A percentile compares a stretch with the other conserved stretches of the same genome.
Conservation (phyloP, 2,113 vertebrate species). For the Charina bottae region DNA sequence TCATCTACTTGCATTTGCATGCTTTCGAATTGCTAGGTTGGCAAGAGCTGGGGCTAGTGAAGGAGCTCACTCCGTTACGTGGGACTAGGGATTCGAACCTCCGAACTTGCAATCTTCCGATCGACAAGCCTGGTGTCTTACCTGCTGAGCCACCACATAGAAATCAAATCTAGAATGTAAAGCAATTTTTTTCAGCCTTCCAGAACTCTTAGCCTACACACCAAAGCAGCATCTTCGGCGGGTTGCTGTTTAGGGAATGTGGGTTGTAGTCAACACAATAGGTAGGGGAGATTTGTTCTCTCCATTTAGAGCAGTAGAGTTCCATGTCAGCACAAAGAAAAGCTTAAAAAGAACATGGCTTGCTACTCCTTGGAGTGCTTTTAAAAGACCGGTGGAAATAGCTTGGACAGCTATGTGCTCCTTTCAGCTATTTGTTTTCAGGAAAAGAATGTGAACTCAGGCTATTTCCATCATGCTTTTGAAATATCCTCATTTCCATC, state of each 20-base stretch:
- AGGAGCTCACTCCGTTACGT: no score
- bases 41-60: no score
- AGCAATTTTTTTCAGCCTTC: not conserved
- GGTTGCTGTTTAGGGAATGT: not conserved
- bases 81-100: no score
- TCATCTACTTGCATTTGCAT: no score
- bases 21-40: no score
- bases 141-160: no score
- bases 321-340: not conserved
- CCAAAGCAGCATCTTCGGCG: not conserved
- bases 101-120: no score
- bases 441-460: not conserved
- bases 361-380: not conserved
- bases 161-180: not conserved
- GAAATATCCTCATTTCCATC: slow-evolving; percentile 3
- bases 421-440: not conserved
- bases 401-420: not conserved
- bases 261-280: not conserved
- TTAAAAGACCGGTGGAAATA: not conserved
- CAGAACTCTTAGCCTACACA: not conserved
- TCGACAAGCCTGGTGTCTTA: no score
- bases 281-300: not conserved
- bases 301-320: not conserved
- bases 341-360: not conserved
- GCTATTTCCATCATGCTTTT: not conserved